Evolutionary conservation across 2,113 vertebrate genomes (phyloP), one percentile per base, ranked within the genome.

Genomic region (Oncorhynchus masou): DNA sequence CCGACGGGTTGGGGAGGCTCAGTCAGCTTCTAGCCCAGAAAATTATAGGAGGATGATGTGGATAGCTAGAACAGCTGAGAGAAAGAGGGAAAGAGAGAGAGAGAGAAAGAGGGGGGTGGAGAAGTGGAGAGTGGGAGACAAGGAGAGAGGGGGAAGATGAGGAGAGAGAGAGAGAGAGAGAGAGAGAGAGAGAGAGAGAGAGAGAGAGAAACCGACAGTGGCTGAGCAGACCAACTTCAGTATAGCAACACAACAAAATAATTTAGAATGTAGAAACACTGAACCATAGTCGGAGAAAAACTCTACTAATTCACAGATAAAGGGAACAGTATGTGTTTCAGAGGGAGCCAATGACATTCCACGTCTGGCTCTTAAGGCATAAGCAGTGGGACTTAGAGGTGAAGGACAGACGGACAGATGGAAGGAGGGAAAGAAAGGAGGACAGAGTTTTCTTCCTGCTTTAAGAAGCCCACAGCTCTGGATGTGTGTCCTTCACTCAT

Each of bases 1-100:
- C 84, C 69, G 87, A 91, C 89, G 84, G 85, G 84, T 88, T 84
- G 84, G 87, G 86, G 85, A 87, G 88, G 88, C 83, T 90, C 88
- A 87, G 89, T 79, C 87, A 89, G 88, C 84, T 88, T 79, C 88
- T 78, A 88, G 85, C 83, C 78, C 20, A 79, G 87, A 79, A 88
- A 86, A 88, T 85, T 87, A 89, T 84, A 84, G 81, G 79, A 82
- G 83, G 81, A 83, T 87, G 90, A 89, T 87, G 85, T 81, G 83
- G 82, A 83, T 76, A 78, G 85, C 79, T 84, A 79, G 85, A 87
- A 79, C 75, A 86, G 80, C 78, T 2, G 29, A 74, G 81, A 79
- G 59, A 74, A 60, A 79, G 74, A 59, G 57, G 13, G 48, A 51
- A 9, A 51, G 13, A 51, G 8, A 4, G 22, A 66, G 2, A 66